These are phyloP conservation scores for Polyergus mexicanus DNA, from an alignment of 1,140 invertebrate species.

Conservation along the genomic window DNA sequence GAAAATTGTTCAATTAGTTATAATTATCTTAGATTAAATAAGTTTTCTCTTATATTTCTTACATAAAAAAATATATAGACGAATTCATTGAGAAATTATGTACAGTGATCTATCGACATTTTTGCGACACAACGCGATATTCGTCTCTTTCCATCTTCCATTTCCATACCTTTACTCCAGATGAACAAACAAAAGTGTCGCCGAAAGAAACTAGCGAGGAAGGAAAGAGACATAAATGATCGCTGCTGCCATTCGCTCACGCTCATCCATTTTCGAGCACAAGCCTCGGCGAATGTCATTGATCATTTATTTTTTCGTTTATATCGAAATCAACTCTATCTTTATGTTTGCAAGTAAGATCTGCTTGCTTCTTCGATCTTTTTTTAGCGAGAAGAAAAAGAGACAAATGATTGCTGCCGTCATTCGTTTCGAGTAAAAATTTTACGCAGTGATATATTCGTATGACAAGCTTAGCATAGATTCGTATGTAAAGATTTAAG, in stretches of 20 bases:
- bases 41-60: not conserved
- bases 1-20: not conserved
- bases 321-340: conserved; percentile 68
- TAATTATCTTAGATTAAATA: not conserved
- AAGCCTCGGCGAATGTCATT: conserved; percentile 40
- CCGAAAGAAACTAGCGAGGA: not conserved
- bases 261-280: conserved; percentile 40
- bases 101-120: conserved; percentile 33
- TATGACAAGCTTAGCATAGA: not conserved
- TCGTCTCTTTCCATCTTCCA: conserved; percentile 24
- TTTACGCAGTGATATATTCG: not conserved
- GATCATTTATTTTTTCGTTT: conserved; percentile 74
- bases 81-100: conserved; percentile 34
- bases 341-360: conserved; percentile 68
- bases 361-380: conserved; percentile 58
- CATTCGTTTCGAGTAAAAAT: not conserved
- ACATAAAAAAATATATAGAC: not conserved
- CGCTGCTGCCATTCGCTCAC: not conserved
- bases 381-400: not conserved
- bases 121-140: conserved; percentile 4
- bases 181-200: conserved; percentile 45
- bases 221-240: conserved; percentile 44
- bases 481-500: not conserved
- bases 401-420: conserved; percentile 28
- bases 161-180: conserved; percentile 50